Evolutionary conservation across 1,140 invertebrate species (phyloP), one percentile per base, ranked within the genome.

Genomic region (Pantala flavescens): DNA sequence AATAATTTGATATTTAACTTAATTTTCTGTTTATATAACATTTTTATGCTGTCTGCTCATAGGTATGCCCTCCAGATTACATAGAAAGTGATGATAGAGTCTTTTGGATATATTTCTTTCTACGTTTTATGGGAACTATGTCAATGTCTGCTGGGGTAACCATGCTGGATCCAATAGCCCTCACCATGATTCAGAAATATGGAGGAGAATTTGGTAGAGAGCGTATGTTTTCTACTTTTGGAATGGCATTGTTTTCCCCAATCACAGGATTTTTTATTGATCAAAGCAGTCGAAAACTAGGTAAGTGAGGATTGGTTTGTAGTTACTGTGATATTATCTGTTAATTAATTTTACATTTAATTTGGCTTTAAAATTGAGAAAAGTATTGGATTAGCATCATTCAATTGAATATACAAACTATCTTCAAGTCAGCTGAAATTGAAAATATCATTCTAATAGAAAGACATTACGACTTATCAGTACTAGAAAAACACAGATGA

Each of bases 181-280:
- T 94, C 14, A 91, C 88, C 0, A 89, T 93, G 87, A 91, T 93
- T 77, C 89, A 92, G 80, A 88, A 91, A 79, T 90, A 90, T 80
- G 89, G 90, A 0, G 91, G 91, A 0, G 90, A 93, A 80, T 93
- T 92, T 81, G 92, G 92, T 12, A 85, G 90, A 78, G 91, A 94
- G 79, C 84, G 91, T 75, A 81, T 93, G 73, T 93, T 91, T 82
- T 90, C 90, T 7, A 92, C 90, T 78, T 84, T 93, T 43, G 92
- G 91, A 70, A 90, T 91, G 87, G 91, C 90, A 24, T 87, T 93
- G 78, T 91, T 93, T 81, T 92, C 91, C 7, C 91, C 92, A 72
- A 87, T 93, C 43, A 91, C 90, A 9, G 92, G 92, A 76, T 86
- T 89, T 75, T 84, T 93, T 73, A 91, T 93, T 79, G 91, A 93